Base-by-base conservation (phyloP, 30 jellyfish, hydroid and myxozoan species). In the Cassiopea andromeda region DNA sequence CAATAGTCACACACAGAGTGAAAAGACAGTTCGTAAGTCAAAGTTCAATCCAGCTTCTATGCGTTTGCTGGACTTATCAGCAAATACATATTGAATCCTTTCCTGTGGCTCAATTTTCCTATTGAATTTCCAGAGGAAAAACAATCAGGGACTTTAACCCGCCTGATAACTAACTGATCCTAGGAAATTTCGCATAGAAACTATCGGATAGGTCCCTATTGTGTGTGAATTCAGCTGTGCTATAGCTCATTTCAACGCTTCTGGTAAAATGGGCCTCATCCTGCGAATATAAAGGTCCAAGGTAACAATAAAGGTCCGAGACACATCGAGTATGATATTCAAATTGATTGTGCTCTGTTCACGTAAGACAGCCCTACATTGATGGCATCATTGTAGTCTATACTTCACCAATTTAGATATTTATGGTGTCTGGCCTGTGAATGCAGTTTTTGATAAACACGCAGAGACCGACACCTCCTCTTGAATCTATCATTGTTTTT, bases 31-130 rank as follows among this genome's bases (percentile, higher is more conserved):
- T 3, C 12, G 64, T 54, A 3, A 54, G 7, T 54, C 12, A 54
- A 54, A 54, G 7, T 6, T 54, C 64, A 10, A 27, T 54, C 64
- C 12, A 10, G 64, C 64, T 54, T 54, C 10, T 0, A 54, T 54
- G 75, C 75, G 45, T 2, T 15, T 1, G 54, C 5, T 1, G 27
- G 50, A 38, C 27, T 27, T 19, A 70, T 70, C 79, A 70, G 79
- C 16, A n/a, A 8, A 54, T 54, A 10, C 12, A 81, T 81, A 81
- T 81, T 81, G 90, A 54, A 27, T 47, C 69, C 73, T 49, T 81
- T 81, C 90, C 90, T 81, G 70, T 17, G 12, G 73, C 64, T 67
- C 15, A 48, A 27, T 69, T 81, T 81, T 69, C 57, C 82, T 81
- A 58, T 81, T 60, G 81, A 81, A 81, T 54, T 66, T 18, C 44